Evolutionary conservation across 30 jellyfish, hydroid and myxozoan species (phyloP).

Genomic region (Cassiopea andromeda): DNA sequence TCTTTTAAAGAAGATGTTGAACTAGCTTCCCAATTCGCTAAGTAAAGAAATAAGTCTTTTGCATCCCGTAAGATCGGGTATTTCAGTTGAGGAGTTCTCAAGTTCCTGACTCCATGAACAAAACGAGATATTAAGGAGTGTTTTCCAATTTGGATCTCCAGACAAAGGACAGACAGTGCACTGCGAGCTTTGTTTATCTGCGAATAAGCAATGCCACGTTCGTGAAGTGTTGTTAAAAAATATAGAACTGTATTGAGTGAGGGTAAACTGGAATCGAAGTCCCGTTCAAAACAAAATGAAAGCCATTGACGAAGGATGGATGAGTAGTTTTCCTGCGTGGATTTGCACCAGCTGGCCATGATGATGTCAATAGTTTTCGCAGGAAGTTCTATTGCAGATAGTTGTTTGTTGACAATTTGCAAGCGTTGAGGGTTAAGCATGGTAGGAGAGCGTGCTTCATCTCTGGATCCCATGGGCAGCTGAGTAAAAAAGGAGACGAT

Average conservation of each 20-base stretch:
- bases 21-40: constrained; percentile 1
- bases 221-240: constrained; percentile 6
- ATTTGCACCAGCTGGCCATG: constrained; percentile 17
- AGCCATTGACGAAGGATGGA: constrained; percentile 35
- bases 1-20: background rate
- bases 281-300: constrained; percentile 23
- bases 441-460: constrained; percentile 5
- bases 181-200: constrained; percentile 35
- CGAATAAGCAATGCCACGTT: constrained; percentile 39
- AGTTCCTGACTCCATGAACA: constrained; percentile 21
- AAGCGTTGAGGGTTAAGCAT: no score
- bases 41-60: background rate
- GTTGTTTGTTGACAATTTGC: background rate
- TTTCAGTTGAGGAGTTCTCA: constrained; percentile 2
- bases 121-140: constrained; percentile 15
- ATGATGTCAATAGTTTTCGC: constrained; percentile 12
- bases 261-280: constrained; percentile 8
- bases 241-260: constrained; percentile 13
- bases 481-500: background rate
- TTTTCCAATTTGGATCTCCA: background rate
- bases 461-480: constrained; percentile 10
- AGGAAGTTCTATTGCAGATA: background rate
- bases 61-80: constrained; percentile 33
- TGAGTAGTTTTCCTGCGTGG: constrained; percentile 2
- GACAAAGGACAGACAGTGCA: constrained; percentile 35